Base-by-base conservation (phyloP, 2,113 vertebrate species). In the Prolemur simus region DNA sequence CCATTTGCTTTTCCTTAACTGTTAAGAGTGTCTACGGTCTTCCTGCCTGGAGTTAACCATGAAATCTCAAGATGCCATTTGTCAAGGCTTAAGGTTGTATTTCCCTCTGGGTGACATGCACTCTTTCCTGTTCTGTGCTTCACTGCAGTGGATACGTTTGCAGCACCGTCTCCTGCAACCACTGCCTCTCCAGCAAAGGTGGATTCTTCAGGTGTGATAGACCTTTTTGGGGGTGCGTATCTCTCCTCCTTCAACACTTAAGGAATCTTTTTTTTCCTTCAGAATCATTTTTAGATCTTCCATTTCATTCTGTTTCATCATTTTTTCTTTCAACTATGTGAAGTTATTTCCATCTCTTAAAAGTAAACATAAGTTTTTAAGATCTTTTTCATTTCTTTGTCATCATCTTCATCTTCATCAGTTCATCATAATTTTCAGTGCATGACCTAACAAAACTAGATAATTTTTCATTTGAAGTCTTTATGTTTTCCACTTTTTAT, bases 211-310 rank as follows among this genome's bases (percentile, higher is more conserved):
- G 99, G 99, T 96, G 99, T 99, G 97, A 99, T 99, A 98, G 99
- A 99, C 98, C 99, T 99, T 96, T 99, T 99, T 98, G 99, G 99
- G 99, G 99, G 99, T 99, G 99, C 98, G 99, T 99, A 98, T 98
- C 97, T 97, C 95, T 98, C 92, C 93, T 98, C 96, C 96, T 97
- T 98, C 97, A 93, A 96, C 94, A 96, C 89, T 97, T 93, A 39
- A 60, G 88, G 95, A 91, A 83, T 97, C 96, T 95, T 84, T 45
- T 37, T 27, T 32, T 18, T 3, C 32, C 37, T 37, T 63, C 32
- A 42, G n/a, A 71, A 58, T 52, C 73, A 32, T 88, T 73, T 90
- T 80, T 68, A 83, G 37, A 94, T 37, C 34, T 92, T 91, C 42
- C 74, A 0, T 90, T 82, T 83, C n/a, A 29, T 96, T 84, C 14